Evolutionary conservation across 2,888 invertebrate genomes (phyloP), one percentile per base, ranked within the genome.

Genomic region (Gnatocerus cornutus): DNA sequence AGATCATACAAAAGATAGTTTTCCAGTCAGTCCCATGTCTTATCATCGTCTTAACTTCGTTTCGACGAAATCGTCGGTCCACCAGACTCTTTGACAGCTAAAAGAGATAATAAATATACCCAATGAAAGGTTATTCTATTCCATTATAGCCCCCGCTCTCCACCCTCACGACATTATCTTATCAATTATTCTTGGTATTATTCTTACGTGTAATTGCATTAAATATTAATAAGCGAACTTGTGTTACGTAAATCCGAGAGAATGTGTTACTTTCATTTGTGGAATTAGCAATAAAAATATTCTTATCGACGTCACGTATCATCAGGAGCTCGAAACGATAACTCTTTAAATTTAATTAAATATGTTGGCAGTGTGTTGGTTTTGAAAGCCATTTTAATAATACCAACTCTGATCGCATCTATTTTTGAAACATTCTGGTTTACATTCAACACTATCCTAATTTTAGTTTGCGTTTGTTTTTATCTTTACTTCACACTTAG

Each of bases 401-500:
- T 67, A 71, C 71, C 73, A 73, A 72, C 71, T 64, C 68, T 68
- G 73, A 73, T 74, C 73, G 73, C 66, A 46, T 74, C 76, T 76
- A 76, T 76, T 76, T 73, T 71, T 61, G 68, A 70, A 65, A 70
- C 72, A 65, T 71, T 70, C 70, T 70, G 70, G 71, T 75, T 73
- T 74, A 76, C 73, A 72, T 73, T 72, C 73, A 69, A 73, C 68
- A 71, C 67, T 71, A 71, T 59, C 73, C 73, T 74, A 74, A 74
- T 61, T 72, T 68, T 73, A 74, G 71, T 67, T 65, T 39, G 62
- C 67, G 73, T 74, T 74, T 73, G 74, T 74, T 74, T 76, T 68
- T 61, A 68, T 68, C 67, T 67, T 67, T 67, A 67, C 52, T 67
- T 67, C 59, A 67, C 67, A 67, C 67, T 67, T 59, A 52, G 67